Conservation (phyloP, 1,140 invertebrate species). For the Himalopsyche phryganea region DNA sequence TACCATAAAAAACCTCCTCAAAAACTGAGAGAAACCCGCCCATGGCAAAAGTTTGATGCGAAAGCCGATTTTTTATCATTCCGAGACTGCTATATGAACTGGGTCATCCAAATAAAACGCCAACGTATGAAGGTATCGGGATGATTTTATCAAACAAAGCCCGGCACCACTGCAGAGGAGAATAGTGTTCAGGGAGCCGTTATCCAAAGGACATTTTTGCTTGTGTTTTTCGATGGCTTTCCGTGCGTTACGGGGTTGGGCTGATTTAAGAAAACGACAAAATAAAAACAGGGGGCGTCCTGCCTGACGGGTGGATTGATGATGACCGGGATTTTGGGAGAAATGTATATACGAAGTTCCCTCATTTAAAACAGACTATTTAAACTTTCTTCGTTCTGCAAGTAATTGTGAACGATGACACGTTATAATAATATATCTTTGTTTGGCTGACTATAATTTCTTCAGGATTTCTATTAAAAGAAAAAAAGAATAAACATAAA, state of each 20-base stretch:
- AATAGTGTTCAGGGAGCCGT: not conserved
- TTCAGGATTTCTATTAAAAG: no score
- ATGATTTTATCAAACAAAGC: constrained; percentile 15
- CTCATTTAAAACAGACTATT: no score
- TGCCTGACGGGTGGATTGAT: constrained; percentile 26
- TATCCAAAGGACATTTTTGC: constrained; percentile 2
- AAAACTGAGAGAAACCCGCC: constrained; percentile 15
- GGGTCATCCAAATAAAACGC: constrained; percentile 28
- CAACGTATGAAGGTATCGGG: constrained; percentile 1
- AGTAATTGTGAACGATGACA: no score
- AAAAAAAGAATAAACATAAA: no score
- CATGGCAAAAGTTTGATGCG: constrained; percentile 25
- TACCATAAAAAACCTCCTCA: constrained; percentile 15
- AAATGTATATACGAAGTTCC: constrained; percentile 1
- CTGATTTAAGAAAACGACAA: constrained; percentile 12
- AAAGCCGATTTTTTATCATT: constrained; percentile 29
- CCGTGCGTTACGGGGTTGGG: not conserved
- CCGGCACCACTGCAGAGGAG: not conserved
- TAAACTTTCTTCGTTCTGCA: no score
- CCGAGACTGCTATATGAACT: constrained; percentile 26
- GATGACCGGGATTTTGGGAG: constrained; percentile 14
- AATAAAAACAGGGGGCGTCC: constrained; percentile 20
- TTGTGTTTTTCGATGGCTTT: not conserved
- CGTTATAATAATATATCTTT: no score
- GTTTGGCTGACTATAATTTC: no score